These are phyloP conservation scores for Drosophila pseudoobscura DNA, from an alignment of 1,140 invertebrate species.

Conservation along the genomic window DNA sequence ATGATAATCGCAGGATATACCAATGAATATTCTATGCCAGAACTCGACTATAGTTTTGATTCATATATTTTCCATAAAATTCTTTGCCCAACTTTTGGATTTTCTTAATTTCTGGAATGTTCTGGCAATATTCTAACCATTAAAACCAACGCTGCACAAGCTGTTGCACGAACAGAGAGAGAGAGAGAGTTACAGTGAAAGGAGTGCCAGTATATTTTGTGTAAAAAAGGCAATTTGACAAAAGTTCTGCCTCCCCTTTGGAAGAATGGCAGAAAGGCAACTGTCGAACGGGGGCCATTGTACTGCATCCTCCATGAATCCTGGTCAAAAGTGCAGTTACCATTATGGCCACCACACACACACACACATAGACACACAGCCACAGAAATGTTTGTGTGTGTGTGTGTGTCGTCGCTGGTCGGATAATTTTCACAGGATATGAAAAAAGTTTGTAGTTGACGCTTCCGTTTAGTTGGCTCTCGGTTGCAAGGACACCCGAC, in stretches of 20 bases:
- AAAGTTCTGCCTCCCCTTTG: constrained; percentile 50
- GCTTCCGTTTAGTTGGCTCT: constrained; percentile 54
- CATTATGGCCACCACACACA: constrained; percentile 30
- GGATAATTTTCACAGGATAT: constrained; percentile 80
- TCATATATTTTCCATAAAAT: too few species aligned
- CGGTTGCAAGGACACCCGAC: neutral
- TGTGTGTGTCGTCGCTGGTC: constrained; percentile 43
- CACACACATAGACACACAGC: neutral
- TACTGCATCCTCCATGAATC: constrained; percentile 24
- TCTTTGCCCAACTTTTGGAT: too few species aligned
- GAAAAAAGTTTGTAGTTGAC: constrained; percentile 77
- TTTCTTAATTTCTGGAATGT: neutral
- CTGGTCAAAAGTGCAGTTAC: constrained; percentile 66
- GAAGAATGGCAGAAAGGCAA: constrained; percentile 37
- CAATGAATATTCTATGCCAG: too few species aligned
- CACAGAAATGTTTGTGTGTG: neutral
- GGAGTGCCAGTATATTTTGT: too few species aligned
- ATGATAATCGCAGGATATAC: too few species aligned
- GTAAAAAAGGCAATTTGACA: constrained; percentile 66
- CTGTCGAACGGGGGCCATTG: constrained; percentile 48
- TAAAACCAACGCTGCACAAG: constrained; percentile 67
- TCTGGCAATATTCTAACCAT: constrained; percentile 18
- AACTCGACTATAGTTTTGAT: too few species aligned
- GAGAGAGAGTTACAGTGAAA: neutral
- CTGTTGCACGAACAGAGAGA: constrained; percentile 49